These are phyloP conservation scores for Grallaria varia DNA, from an alignment of 2,113 vertebrate species.

Conservation along the genomic window DNA sequence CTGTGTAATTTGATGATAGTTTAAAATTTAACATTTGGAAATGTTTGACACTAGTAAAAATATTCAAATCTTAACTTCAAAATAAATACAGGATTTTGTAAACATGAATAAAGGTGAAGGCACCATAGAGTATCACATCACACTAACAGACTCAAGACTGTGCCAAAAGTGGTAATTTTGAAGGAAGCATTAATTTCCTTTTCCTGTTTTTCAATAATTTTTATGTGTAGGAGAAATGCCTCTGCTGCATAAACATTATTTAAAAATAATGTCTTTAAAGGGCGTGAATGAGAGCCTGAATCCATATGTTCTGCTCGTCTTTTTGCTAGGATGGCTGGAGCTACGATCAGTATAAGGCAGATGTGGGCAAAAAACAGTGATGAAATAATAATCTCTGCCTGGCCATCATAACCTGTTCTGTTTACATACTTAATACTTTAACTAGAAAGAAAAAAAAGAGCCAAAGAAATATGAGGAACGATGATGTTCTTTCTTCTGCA, in stretches of 20 bases:
- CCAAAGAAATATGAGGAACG: background rate
- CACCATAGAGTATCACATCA: background rate
- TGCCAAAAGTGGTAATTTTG: background rate
- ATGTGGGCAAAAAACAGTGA: background rate
- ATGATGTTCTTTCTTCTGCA: background rate
- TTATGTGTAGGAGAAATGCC: slow-evolving; percentile 15
- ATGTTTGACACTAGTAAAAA: background rate
- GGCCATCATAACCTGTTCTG: background rate
- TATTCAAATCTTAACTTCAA: background rate
- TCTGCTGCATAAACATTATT: slow-evolving; percentile 26
- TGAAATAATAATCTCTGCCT: background rate
- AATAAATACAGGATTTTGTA: background rate
- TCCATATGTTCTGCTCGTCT: background rate
- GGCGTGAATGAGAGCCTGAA: background rate
- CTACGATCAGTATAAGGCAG: background rate
- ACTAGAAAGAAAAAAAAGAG: background rate
- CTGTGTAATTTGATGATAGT: background rate
- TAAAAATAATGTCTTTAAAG: slow-evolving; percentile 2
- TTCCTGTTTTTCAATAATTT: slow-evolving; percentile 66
- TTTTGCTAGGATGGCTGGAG: background rate
- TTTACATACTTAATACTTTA: background rate
- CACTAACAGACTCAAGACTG: background rate
- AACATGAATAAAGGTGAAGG: slow-evolving; percentile 12
- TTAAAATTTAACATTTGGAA: background rate
- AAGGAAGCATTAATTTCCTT: slow-evolving; percentile 59